Conservation (phyloP, 1,140 invertebrate species). For the Laupala kohalensis region DNA sequence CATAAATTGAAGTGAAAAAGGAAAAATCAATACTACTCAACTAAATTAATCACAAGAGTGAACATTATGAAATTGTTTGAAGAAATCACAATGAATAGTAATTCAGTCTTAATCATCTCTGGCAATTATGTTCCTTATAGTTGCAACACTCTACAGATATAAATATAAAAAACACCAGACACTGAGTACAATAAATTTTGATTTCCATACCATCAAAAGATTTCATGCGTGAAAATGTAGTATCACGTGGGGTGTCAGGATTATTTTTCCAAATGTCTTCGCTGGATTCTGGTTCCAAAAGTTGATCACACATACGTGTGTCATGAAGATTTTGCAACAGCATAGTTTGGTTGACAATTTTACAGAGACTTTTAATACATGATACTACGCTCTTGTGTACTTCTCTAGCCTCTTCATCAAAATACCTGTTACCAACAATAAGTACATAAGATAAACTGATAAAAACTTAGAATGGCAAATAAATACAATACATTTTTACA, state of each 20-base stretch:
- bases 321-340: constrained; percentile 56
- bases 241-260: not conserved
- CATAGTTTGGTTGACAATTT: constrained; percentile 57
- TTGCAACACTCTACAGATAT: not conserved
- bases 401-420: constrained; percentile 14
- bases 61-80: not conserved
- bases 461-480: not conserved
- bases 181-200: not conserved
- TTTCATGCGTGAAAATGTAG: not conserved
- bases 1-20: too few species aligned
- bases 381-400: constrained; percentile 38
- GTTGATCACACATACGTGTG: constrained; percentile 50
- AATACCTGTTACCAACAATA: not conserved
- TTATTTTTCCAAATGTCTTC: constrained; percentile 31
- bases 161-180: not conserved
- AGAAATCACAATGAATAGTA: too few species aligned
- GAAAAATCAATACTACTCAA: too few species aligned
- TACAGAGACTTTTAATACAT: constrained; percentile 45
- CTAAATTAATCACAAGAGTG: not conserved
- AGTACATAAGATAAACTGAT: not conserved
- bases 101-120: not conserved
- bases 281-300: constrained; percentile 53
- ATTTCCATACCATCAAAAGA: constrained; percentile 3
- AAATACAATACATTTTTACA: too few species aligned
- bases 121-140: not conserved